A percentile compares a stretch with the other conserved stretches of the same genome.
phyloP scores from a whole-genome alignment of 2,113 vertebrate genomes.

The Sterna hirundo region DNA sequence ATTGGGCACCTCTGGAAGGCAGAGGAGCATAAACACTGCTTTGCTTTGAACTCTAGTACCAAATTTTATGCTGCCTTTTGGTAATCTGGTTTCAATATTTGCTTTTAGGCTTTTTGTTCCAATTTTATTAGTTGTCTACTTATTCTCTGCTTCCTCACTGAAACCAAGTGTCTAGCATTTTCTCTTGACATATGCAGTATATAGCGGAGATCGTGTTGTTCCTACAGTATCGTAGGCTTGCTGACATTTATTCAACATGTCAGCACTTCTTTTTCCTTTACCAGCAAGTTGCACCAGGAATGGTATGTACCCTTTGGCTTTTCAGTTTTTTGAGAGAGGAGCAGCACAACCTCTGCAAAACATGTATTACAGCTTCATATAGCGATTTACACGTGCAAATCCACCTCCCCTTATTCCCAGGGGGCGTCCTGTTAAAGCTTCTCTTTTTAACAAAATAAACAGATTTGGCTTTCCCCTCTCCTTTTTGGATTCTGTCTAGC shows the following conservation, averaged over 20 bases:
- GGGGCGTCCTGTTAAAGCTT: not conserved
- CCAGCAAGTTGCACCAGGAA: not conserved
- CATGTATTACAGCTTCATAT: not conserved
- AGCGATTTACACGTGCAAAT: not conserved
- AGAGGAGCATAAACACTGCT: not conserved
- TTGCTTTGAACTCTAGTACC: not conserved
- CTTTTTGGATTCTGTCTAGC: not conserved
- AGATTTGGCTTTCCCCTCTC: not conserved
- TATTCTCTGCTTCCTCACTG: not conserved
- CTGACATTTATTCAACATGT: not conserved
- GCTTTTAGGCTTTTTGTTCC: conserved; percentile 1
- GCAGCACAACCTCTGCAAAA: not conserved
- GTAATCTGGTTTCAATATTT: not conserved
- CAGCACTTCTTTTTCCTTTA: not conserved
- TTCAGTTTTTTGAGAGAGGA: not conserved
- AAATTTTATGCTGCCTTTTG: not conserved
- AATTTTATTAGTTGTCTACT: not conserved
- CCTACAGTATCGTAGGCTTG: not conserved
- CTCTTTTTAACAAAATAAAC: not conserved
- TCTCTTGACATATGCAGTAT: not conserved
- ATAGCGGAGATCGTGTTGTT: not conserved
- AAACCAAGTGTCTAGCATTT: not conserved
- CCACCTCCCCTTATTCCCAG: not conserved
- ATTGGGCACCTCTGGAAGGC: not conserved
- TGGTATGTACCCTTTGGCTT: not conserved